Evolutionary conservation across 2,113 vertebrate genomes (phyloP), one percentile per base, ranked within the genome.

Genomic region (Cromileptes altivelis): DNA sequence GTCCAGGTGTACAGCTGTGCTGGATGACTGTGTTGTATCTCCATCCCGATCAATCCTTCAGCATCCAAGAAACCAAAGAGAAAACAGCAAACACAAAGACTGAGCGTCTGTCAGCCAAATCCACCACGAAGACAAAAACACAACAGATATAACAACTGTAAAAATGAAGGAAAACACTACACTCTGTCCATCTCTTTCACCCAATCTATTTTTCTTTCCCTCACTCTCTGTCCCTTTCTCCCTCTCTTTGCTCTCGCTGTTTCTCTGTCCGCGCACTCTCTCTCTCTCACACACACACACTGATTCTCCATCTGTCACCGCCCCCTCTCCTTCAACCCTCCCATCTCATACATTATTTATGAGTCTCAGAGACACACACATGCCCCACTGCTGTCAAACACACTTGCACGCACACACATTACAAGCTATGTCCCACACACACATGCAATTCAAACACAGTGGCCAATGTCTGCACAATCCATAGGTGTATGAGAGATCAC

Each of bases 281-380:
- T 62, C 60, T 37, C 55, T 45, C 75, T 69, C 52, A 2, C 74
- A 33, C 82, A 42, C 84, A 57, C 79, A 85, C 81, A 86, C 85
- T 57, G 85, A 91, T 85, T 87, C 93, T 90, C 91, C 92, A 90
- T 93, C 93, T 95, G 92, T 87, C 92, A 78, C 90, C 90, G 86
- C 92, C 93, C 76, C 88, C 89, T 89, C 76, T 75, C 57, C 42
- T 72, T 92, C 52, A 81, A 70, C 89, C 93, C 87, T 82, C 93
- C 95, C 92, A 94, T 90, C 92, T 94, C 90, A 95, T 96, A 58
- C 84, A 95, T 95, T 91, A 94, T 95, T 89, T 82, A 95, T 92
- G 45, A 82, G 40, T 62, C 82, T 61, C 58, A 80, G 42, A 85
- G 78, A 64, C 61, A 52, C 57, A 47, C 71, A 71, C 56, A 42